Evolutionary conservation across 1,140 invertebrate species (phyloP).

Genomic region (Heterodera schachtii): DNA sequence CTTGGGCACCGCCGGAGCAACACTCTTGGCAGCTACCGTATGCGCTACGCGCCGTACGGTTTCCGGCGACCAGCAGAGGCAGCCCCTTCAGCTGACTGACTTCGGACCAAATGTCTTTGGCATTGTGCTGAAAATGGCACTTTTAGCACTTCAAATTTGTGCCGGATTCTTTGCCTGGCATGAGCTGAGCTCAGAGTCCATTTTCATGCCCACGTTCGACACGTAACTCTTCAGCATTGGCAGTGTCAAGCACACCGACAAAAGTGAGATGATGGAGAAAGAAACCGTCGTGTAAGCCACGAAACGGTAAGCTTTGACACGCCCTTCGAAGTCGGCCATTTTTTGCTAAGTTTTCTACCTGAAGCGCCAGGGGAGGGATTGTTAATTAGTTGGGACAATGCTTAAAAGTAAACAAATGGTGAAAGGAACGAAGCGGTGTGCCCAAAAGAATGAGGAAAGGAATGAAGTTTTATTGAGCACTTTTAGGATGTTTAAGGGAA

Average conservation of each 20-base stretch:
- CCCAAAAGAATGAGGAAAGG: no score
- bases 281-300: constrained; percentile 53
- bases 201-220: constrained; percentile 56
- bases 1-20: constrained; percentile 52
- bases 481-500: no score
- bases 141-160: neutral
- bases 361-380: no score
- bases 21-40: constrained; percentile 44
- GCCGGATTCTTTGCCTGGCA: constrained; percentile 53
- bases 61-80: constrained; percentile 54
- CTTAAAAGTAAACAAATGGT: no score
- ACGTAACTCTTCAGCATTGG: constrained; percentile 65
- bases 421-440: no score
- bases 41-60: constrained; percentile 55
- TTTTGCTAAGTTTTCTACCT: neutral
- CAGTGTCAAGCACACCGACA: constrained; percentile 58
- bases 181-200: constrained; percentile 56
- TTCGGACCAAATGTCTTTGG: constrained; percentile 64
- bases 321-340: neutral
- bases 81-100: constrained; percentile 61
- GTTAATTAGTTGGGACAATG: neutral
- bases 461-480: no score
- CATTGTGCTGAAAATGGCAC: constrained; percentile 53
- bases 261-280: constrained; percentile 51
- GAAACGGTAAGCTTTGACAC: constrained; percentile 48